Percentiles rank a stretch among this genome's conserved stretches.
Conservation (phyloP, 2,888 invertebrate genomes). For the Rugalucina vietnamica region DNA sequence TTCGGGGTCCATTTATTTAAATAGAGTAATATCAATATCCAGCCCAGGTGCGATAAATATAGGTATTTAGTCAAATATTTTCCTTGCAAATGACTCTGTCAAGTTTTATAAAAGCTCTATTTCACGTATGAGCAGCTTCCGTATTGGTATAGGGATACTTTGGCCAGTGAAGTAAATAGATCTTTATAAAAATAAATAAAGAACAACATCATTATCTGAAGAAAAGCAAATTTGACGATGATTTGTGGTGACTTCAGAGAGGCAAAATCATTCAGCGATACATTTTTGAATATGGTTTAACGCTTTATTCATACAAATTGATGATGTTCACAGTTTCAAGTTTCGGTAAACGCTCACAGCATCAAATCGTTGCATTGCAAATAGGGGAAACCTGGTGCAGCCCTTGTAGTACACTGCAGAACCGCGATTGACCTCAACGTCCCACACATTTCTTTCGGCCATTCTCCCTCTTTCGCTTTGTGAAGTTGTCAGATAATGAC, state of each 20-base stretch:
- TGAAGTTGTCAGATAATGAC: too few relatives aligned
- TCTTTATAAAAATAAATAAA: not conserved
- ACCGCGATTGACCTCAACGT: too few relatives aligned
- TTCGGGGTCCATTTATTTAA: constrained; percentile 6
- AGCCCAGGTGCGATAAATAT: constrained; percentile 11
- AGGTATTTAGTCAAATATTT: constrained; percentile 10
- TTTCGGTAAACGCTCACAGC: too few relatives aligned
- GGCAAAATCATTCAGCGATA: not conserved
- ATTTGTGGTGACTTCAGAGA: not conserved
- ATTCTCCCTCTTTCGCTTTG: too few relatives aligned
- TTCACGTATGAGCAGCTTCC: not conserved
- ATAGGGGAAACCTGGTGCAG: too few relatives aligned
- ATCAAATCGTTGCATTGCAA: too few relatives aligned
- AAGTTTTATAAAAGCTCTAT: constrained; percentile 4
- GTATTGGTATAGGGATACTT: not conserved
- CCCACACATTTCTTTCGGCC: too few relatives aligned
- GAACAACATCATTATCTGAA: not conserved
- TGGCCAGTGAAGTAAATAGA: not conserved
- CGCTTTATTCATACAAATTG: too few relatives aligned
- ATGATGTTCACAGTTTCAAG: not conserved
- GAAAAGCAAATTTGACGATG: not conserved
- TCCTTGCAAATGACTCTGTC: constrained; percentile 15
- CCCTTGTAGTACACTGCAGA: too few relatives aligned
- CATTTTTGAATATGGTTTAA: not conserved
- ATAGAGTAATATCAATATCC: not conserved